These are phyloP conservation scores for Echinops telfairi DNA, from an alignment of 2,113 vertebrate species.

Conservation along the genomic window DNA sequence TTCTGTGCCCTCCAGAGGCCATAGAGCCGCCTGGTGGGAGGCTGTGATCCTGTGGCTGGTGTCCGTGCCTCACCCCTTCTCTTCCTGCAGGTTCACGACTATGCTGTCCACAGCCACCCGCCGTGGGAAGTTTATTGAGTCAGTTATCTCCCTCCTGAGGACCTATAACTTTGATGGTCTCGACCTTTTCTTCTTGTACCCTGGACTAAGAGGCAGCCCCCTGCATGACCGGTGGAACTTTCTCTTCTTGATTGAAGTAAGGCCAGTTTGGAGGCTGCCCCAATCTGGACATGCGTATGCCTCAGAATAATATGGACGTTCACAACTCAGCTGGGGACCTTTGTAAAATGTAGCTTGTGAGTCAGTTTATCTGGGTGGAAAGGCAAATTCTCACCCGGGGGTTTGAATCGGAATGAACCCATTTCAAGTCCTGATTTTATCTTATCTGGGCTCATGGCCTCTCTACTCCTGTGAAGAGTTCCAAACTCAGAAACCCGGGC, in stretches of 20 bases:
- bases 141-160: slow-evolving; percentile 88
- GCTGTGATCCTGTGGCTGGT: too few species aligned
- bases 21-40: fast-evolving
- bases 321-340: too few species aligned
- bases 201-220: slow-evolving; percentile 90
- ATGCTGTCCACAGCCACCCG: slow-evolving; percentile 86
- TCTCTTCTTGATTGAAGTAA: slow-evolving; percentile 88
- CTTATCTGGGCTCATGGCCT: not conserved
- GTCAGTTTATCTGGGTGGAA: too few species aligned
- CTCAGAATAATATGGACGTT: too few species aligned
- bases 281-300: not conserved
- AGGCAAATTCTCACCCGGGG: too few species aligned
- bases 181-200: slow-evolving; percentile 93
- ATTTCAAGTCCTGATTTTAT: not conserved
- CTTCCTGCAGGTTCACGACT: slow-evolving; percentile 88
- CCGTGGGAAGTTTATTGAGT: slow-evolving; percentile 89
- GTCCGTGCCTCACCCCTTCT: not conserved
- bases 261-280: slow-evolving; percentile 55
- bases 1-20: not conserved
- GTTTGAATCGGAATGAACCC: too few species aligned
- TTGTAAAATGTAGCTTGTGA: too few species aligned
- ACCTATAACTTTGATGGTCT: slow-evolving; percentile 90
- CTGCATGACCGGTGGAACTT: slow-evolving; percentile 88
- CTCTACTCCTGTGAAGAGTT: too few species aligned
- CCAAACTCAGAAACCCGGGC: too few species aligned